Conservation (phyloP, 2,113 vertebrate genomes). For the Megaceryle maxima region DNA sequence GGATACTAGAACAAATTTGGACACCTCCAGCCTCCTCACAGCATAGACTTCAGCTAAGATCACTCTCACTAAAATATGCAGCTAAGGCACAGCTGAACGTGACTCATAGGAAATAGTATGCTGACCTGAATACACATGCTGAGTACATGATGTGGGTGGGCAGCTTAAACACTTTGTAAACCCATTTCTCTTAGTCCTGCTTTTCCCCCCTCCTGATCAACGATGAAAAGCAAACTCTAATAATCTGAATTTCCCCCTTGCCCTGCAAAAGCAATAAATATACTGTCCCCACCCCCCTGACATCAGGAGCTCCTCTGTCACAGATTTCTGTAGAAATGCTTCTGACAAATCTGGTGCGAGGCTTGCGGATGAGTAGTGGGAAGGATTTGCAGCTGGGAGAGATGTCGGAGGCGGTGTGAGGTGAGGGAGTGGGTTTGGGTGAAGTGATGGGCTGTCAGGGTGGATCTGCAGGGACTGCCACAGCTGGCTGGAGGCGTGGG, state of each 20-base stretch:
- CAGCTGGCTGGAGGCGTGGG: not conserved
- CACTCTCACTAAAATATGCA: conserved; percentile 39
- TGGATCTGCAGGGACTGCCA: not conserved
- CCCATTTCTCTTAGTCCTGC: not conserved
- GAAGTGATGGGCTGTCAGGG: not conserved
- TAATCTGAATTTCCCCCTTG: not conserved
- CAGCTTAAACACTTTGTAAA: not conserved
- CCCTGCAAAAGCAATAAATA: not conserved
- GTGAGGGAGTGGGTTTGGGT: not conserved
- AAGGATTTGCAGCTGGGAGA: conserved; percentile 12
- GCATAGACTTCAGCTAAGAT: conserved; percentile 31
- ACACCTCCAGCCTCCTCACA: conserved; percentile 20
- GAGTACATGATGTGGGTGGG: conserved; percentile 15
- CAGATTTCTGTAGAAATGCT: not conserved
- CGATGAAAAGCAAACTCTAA: not conserved
- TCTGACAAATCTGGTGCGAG: not conserved
- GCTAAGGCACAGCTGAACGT: conserved; percentile 58
- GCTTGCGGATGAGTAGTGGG: not conserved
- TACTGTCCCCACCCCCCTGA: too few species aligned
- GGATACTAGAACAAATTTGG: conserved; percentile 42
- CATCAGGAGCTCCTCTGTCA: not conserved
- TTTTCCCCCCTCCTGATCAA: not conserved
- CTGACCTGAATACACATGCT: conserved; percentile 53
- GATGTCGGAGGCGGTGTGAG: not conserved
- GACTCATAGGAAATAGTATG: conserved; percentile 43